phyloP scores from a whole-genome alignment of 2,888 invertebrate species.

The Blastobasis adustella region DNA sequence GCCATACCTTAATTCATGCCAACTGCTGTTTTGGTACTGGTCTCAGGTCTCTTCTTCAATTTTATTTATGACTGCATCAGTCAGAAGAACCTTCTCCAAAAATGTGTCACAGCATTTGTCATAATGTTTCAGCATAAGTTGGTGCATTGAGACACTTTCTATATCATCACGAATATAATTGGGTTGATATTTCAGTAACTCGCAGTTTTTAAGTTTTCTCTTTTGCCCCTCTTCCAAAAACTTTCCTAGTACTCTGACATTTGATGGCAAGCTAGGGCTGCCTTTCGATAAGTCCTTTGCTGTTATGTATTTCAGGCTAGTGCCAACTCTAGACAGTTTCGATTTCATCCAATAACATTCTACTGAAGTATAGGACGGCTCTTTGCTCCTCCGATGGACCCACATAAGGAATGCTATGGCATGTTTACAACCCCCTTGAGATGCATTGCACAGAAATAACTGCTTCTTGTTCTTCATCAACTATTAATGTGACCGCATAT shows the following conservation, averaged over 20 bases:
- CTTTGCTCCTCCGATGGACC: constrained; percentile 29
- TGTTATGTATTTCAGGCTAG: constrained; percentile 23
- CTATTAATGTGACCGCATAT: constrained; percentile 18
- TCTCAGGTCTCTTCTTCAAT: constrained; percentile 10
- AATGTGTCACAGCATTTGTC: constrained; percentile 9
- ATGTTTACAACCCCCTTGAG: constrained; percentile 29
- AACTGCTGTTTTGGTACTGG: constrained; percentile 13
- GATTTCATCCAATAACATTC: constrained; percentile 31
- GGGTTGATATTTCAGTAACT: constrained; percentile 20
- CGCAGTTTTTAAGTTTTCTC: constrained; percentile 16
- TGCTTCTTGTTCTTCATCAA: constrained; percentile 20
- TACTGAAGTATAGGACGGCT: constrained; percentile 22
- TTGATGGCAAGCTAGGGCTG: constrained; percentile 12
- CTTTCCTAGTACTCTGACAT: constrained; percentile 9
- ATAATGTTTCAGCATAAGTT: constrained; percentile 13
- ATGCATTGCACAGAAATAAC: constrained; percentile 16
- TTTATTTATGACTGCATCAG: constrained; percentile 5
- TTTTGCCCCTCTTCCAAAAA: constrained; percentile 18
- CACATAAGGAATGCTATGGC: constrained; percentile 29
- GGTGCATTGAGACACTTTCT: constrained; percentile 13
- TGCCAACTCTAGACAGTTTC: constrained; percentile 23
- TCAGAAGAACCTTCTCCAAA: constrained; percentile 11
- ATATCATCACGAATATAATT: constrained; percentile 10
- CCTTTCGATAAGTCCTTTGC: constrained; percentile 19
- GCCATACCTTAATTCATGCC: constrained; percentile 24